These are phyloP conservation scores for cat (Felis catus) DNA, from an alignment of 2,113 vertebrate species.

Conservation along the genomic window F.catus_Fca126_mat1.0 CM031419.1:138246501-138247000, in stretches of 20 bases:
- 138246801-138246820: not conserved
- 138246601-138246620: no score
- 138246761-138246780: not conserved
- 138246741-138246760: not conserved
- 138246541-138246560: not conserved
- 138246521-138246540: not conserved
- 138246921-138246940: not conserved
- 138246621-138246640: not conserved
- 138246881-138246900: not conserved
- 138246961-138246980: not conserved
- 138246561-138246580: not conserved
- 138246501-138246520: not conserved
- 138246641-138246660: not conserved
- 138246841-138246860: not conserved
- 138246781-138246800: not conserved
- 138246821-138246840: not conserved
- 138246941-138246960: not conserved
- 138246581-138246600: no score
- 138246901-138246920: not conserved
- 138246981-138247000: not conserved
- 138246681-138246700: not conserved
- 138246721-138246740: not conserved
- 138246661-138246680: not conserved
- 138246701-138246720: not conserved
- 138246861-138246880: not conserved